Conservation (phyloP, 2,113 vertebrate genomes). For the Triplophysa dalaica region DNA sequence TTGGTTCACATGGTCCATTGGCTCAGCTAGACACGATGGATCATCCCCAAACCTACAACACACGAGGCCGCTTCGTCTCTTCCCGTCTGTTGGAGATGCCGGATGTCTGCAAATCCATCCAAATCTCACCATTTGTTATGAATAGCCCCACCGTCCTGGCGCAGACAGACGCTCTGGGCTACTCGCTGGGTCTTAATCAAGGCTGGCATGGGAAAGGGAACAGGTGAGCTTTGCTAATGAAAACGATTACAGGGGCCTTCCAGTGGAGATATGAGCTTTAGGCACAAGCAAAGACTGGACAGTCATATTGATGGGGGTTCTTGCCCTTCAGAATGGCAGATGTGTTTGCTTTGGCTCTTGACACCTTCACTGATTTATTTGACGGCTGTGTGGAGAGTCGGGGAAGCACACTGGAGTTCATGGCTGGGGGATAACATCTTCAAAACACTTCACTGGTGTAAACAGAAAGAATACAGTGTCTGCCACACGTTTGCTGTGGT, state of each 20-base stretch:
- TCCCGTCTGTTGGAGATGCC: slow-evolving; percentile 24
- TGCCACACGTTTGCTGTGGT: too few species aligned
- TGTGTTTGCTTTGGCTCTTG: slow-evolving; percentile 19
- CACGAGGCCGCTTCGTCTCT: slow-evolving; percentile 26
- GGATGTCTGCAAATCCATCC: slow-evolving; percentile 18
- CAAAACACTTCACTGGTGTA: neutral
- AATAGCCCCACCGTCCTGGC: slow-evolving; percentile 45
- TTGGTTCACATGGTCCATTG: slow-evolving; percentile 30
- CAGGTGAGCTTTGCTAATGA: slow-evolving; percentile 63
- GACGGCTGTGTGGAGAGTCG: slow-evolving; percentile 4
- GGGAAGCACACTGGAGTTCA: neutral
- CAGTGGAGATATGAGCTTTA: slow-evolving; percentile 40
- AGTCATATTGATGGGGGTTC: slow-evolving; percentile 31
- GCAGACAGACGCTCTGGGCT: slow-evolving; percentile 20
- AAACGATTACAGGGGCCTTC: slow-evolving; percentile 48
- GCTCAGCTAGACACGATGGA: slow-evolving; percentile 21
- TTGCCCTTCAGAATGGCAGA: slow-evolving; percentile 29
- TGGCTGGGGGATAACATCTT: neutral
- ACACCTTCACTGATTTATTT: neutral
- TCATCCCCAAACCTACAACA: slow-evolving; percentile 13
- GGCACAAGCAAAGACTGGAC: slow-evolving; percentile 43
- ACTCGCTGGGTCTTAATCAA: slow-evolving; percentile 53
- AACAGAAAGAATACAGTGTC: too few species aligned
- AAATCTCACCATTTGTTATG: slow-evolving; percentile 42
- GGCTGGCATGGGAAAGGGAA: slow-evolving; percentile 54